These are phyloP conservation scores for Drosophila phalerata DNA, from an alignment of 2,888 invertebrate genomes.

Conservation along the genomic window DNA sequence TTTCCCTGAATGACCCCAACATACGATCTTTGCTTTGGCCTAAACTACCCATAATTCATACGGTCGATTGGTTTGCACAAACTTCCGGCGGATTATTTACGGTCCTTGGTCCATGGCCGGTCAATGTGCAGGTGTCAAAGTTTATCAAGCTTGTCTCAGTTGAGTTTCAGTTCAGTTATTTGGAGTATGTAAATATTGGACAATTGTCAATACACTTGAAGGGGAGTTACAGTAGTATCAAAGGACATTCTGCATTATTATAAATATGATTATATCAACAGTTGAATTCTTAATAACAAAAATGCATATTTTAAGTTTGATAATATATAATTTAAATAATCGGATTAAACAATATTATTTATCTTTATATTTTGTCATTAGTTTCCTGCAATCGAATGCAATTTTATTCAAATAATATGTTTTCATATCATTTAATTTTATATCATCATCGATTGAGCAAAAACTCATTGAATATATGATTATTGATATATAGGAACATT, in stretches of 20 bases:
- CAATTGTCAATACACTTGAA: conserved; percentile 8
- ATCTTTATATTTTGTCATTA: background rate
- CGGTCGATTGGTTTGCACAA: conserved; percentile 71
- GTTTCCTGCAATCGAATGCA: background rate
- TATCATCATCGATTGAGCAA: conserved; percentile 23
- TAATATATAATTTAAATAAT: background rate
- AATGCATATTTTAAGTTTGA: too few relatives aligned
- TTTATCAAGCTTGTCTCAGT: conserved; percentile 23
- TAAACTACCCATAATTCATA: conserved; percentile 71
- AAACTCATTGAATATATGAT: background rate
- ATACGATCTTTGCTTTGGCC: background rate
- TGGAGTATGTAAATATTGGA: conserved; percentile 26
- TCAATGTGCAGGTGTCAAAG: conserved; percentile 56
- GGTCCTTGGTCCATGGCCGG: conserved; percentile 37
- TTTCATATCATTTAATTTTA: background rate
- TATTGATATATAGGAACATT: background rate
- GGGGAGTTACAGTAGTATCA: background rate
- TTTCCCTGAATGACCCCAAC: background rate
- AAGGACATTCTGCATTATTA: too few relatives aligned
- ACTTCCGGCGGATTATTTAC: conserved; percentile 40
- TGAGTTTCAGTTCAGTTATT: background rate
- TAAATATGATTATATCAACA: too few relatives aligned
- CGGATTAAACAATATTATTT: background rate
- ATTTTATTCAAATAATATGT: background rate
- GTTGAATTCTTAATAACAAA: too few relatives aligned